These are phyloP conservation scores for Tipula vernalis DNA, from an alignment of 2,888 invertebrate genomes.

Conservation along the genomic window DNA sequence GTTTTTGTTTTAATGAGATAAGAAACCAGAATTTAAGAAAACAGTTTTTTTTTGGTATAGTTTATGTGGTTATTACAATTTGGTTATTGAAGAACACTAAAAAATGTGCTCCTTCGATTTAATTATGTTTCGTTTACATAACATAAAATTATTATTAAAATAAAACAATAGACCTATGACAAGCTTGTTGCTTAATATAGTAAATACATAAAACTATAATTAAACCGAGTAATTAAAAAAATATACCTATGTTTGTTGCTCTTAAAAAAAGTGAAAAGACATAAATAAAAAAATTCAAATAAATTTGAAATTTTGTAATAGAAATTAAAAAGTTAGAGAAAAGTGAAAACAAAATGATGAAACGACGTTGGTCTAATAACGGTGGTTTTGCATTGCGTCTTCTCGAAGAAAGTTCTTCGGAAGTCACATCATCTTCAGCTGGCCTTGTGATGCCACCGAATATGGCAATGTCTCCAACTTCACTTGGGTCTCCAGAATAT, in stretches of 20 bases:
- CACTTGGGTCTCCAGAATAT: slow-evolving; percentile 59
- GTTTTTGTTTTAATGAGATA: not conserved
- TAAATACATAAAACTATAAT: not conserved
- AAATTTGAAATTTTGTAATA: not conserved
- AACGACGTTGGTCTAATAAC: slow-evolving; percentile 66
- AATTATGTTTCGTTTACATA: not conserved
- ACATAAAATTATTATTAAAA: not conserved
- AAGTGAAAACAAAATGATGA: slow-evolving; percentile 40
- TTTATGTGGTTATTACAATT: not conserved
- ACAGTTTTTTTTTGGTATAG: not conserved
- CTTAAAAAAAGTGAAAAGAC: not conserved
- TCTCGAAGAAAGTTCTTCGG: slow-evolving; percentile 60
- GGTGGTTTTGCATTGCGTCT: slow-evolving; percentile 53
- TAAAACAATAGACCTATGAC: not conserved
- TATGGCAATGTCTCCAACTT: slow-evolving; percentile 65
- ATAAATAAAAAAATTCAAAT: not conserved
- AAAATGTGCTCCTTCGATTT: slow-evolving; percentile 1
- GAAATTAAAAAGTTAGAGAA: not conserved
- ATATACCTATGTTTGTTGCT: not conserved
- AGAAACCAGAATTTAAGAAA: not conserved
- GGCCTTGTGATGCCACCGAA: slow-evolving; percentile 54
- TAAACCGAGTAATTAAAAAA: not conserved
- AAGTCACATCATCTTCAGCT: slow-evolving; percentile 65
- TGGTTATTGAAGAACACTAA: not conserved
- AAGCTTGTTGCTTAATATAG: not conserved